Evolutionary conservation across 37 sponge, comb jelly and placozoan species (phyloP).

Genomic region (Halisarca cf. caerulea): DNA sequence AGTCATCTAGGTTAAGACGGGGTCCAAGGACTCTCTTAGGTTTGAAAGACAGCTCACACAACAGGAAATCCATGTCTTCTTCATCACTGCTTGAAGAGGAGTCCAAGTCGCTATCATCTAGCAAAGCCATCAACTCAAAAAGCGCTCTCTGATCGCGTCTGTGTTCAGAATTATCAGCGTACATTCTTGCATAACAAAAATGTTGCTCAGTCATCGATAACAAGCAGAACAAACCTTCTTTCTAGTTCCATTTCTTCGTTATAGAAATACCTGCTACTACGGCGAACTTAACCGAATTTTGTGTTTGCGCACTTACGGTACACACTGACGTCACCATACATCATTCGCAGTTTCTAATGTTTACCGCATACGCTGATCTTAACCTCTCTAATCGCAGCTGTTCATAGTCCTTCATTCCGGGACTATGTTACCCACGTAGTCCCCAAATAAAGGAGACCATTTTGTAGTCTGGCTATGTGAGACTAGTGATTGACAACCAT

Average conservation of each 20-base stretch:
- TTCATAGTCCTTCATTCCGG: no score
- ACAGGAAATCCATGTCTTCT: slow-evolving; percentile 20
- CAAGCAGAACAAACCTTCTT: not conserved
- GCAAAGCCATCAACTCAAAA: not conserved
- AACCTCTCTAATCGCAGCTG: slow-evolving; percentile 12
- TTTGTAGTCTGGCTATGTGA: no score
- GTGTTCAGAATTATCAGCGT: not conserved
- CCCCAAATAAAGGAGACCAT: no score
- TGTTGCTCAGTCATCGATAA: not conserved
- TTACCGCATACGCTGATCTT: slow-evolving; percentile 1
- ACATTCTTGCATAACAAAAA: not conserved
- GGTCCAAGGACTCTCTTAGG: no score
- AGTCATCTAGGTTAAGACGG: no score
- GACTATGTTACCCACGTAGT: no score
- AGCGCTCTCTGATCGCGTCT: not conserved
- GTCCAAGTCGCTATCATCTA: not conserved
- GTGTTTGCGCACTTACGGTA: not conserved
- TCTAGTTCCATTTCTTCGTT: slow-evolving; percentile 5
- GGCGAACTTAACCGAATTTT: not conserved
- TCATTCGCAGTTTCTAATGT: not conserved
- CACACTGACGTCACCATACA: slow-evolving; percentile 1
- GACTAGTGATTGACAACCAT: no score
- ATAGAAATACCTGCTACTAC: not conserved
- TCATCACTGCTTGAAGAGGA: not conserved
- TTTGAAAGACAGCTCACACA: no score